Percentiles rank a stretch among this genome's conserved stretches.
These are phyloP conservation scores for Pteropus rufus DNA, from an alignment of 2,797 vertebrate genomes.

Conservation along the genomic window DNA sequence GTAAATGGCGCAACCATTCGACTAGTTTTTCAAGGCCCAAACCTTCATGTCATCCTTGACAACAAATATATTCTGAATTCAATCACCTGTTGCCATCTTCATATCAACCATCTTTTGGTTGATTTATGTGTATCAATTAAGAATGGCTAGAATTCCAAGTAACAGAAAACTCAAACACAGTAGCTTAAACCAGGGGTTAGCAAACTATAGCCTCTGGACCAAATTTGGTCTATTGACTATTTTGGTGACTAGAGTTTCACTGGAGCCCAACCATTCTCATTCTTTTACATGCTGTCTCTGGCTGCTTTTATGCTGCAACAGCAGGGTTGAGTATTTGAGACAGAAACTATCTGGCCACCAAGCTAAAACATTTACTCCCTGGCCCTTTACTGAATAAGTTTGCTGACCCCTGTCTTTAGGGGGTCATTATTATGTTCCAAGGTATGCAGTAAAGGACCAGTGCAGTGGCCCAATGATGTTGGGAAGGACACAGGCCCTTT, in stretches of 20 bases:
- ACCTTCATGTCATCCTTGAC: background rate
- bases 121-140: background rate
- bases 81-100: background rate
- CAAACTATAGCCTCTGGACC: background rate
- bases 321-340: background rate
- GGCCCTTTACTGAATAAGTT: background rate
- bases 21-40: background rate
- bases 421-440: background rate
- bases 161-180: background rate
- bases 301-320: background rate
- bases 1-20: background rate
- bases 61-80: background rate
- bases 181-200: background rate
- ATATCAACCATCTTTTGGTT: too few species aligned
- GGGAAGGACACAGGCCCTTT: background rate
- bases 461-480: background rate
- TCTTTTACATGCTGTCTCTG: background rate
- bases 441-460: background rate
- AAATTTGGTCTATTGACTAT: background rate
- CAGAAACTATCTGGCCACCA: background rate
- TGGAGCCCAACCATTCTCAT: background rate
- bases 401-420: background rate
- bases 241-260: background rate
- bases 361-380: background rate
- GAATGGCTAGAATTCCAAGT: background rate